Evolutionary conservation across 2,888 invertebrate genomes (phyloP), one percentile per base, ranked within the genome.

Genomic region (Cremastobaeus sp.): DNA sequence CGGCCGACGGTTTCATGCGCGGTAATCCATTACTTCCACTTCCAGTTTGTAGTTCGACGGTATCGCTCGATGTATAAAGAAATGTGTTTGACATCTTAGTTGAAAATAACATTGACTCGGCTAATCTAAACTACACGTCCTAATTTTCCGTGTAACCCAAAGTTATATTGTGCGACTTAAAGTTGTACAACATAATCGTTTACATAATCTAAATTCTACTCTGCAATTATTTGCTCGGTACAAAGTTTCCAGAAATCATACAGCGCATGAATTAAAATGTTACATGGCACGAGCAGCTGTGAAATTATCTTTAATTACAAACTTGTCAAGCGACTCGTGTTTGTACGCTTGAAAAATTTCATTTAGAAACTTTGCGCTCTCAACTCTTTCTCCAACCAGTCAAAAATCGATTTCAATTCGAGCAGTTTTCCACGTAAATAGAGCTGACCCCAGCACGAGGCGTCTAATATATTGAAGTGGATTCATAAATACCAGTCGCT

Each of bases 141-240:
- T 59, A 68, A 68, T 50, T 68, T 41, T 45, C 47, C 30, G 50
- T 68, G 45, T 43, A 59, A 59, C 43, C 25, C 34, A 14, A 57
- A 66, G 66, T 66, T 66, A 66, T 66, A 66, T 66, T 48, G 65
- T 65, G 43, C 55, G 54, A 66, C 66, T 25, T 65, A 48, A 66
- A 66, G 66, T 66, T 66, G 41, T 39, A 66, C 55, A 55, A 57
- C 48, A 50, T 66, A 66, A 66, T 66, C 57, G 66, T 66, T 66
- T 66, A 57, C 66, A 57, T 57, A 57, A 66, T 57, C 48, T 43
- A 17, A 57, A 66, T 48, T 57, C 57, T 34, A 35, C 48, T 66
- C 28, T 18, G 41, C 55, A 48, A 64, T 64, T 43, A 25, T 64
- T 64, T 64, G 45, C 54, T 45, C 30, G 21, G 39, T 32, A 20